Base-by-base conservation (phyloP, 2,113 vertebrate species). In the Grantiella picta region DNA sequence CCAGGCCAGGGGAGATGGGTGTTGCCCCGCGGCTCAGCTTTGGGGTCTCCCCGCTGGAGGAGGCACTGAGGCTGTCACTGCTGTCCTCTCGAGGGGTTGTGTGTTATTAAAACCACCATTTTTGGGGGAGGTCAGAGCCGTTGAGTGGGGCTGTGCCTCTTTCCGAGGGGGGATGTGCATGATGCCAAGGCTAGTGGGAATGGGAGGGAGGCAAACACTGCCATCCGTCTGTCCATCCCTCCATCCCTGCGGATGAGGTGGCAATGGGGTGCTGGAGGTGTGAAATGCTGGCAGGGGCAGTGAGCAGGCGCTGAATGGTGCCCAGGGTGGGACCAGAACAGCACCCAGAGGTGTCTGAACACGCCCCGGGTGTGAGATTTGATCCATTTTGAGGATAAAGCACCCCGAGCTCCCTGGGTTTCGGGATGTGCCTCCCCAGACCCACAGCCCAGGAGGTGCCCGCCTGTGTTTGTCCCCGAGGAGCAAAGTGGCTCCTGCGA, bases 21-120 rank as follows among this genome's bases (percentile, higher is more conserved):
- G 61, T 3, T 42, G 29, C 20, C 14, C 36, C 0, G 0, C 2
- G 10, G n/a, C 10, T 73, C 23, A n/a, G 45, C 17, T n/a, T 45
- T 76, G 60, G 54, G 50, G 3, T 36, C 10, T 49, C n/a, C 38
- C 10, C 0, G 2, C 45, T 81, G n/a, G 12, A 59, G 28, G 40
- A 73, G 29, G 33, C 73, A 17, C 29, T 1, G 3, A 24, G 33
- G 49, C 8, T 56, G 65, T 24, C 18, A 38, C 44, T 0, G 2
- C 24, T 29, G 64, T 29, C 29, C 42, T 84, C 60, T 29, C 3
- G 53, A 64, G 21, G 53, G 18, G 14, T 5, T 1, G 0, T 4
- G 42, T 57, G 54, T 4, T 22, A 53, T 31, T 38, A 33, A 91
- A 89, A 12, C 3, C 17, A 21, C 10, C 15, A 0, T 40, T 73